Conservation (phyloP, 2,797 vertebrate genomes). For the Diceros bicornis region DNA sequence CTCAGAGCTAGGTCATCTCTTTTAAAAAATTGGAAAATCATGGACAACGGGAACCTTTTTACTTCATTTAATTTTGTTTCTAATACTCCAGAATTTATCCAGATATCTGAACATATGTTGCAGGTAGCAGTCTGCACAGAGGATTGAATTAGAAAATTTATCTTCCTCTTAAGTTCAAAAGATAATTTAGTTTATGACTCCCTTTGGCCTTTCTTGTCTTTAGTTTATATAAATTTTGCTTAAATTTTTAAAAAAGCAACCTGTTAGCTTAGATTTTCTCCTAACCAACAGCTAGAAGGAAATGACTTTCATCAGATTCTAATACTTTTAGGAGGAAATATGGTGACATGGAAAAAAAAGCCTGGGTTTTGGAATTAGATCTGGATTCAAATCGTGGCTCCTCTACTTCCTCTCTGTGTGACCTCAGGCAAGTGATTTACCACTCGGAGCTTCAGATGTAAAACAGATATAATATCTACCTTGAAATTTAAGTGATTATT, state of each 20-base stretch:
- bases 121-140: background rate
- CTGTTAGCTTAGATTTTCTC: background rate
- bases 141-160: background rate
- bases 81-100: slow-evolving; percentile 6
- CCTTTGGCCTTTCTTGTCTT: background rate
- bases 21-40: background rate
- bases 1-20: background rate
- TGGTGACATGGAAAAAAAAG: background rate
- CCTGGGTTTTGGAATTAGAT: background rate
- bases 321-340: background rate
- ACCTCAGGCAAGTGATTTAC: background rate
- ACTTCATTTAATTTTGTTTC: slow-evolving; percentile 19
- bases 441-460: background rate
- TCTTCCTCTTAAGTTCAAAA: slow-evolving; percentile 38
- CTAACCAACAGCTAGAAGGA: background rate
- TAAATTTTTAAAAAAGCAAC: background rate
- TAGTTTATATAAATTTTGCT: slow-evolving; percentile 17
- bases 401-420: background rate
- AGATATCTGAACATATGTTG: background rate
- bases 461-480: background rate
- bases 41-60: background rate
- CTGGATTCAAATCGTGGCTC: background rate
- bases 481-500: background rate
- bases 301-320: background rate
- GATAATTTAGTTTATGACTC: background rate